Base-by-base conservation (phyloP, 2,888 invertebrate genomes). In the Athripsodes cinereus region DNA sequence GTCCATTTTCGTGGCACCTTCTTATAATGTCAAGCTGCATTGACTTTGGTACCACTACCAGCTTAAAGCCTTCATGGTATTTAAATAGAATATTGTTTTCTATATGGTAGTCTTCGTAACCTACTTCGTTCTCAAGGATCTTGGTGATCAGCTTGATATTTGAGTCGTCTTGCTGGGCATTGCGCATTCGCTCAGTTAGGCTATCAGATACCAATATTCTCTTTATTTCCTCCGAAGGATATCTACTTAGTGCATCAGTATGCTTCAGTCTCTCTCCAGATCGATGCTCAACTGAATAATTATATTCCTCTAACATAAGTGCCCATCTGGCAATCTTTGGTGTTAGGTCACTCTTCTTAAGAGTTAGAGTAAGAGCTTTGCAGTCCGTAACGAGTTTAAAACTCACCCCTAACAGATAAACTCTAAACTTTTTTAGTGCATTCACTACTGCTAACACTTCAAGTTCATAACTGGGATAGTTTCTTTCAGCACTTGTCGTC, bases 401-500 rank as follows among this genome's bases (percentile, higher is more conserved):
- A 46, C 55, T 50, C 1, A 64, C 51, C 1, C 67, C 68, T n/a
- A 68, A 31, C 8, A 69, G 48, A 53, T 68, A 68, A 2, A 65
- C 58, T 8, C 66, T 55, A 47, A 69, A 68, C 44, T 65, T 65
- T 20, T 64, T 58, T 3, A 70, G 55, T 0, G 68, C 66, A 61
- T 66, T 66, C 1, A 46, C 63, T 0, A 69, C 68, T 0, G 69
- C 69, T 1, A 71, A 58, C 0, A 69, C 69, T 56, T 71, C 66
- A 0, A 72, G 62, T 48, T 72, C 70, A 57, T 70, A 72, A 65
- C 62, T 71, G 67, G 66, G 67, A 53, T 67, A 70, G 1, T 62
- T 48, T 2, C 62, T 57, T 53, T 67, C 68, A 13, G 66, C 66
- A 1, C 31, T 51, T 40, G 62, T 62, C 0, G 68, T 68, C 2